These are phyloP conservation scores for Yponomeuta malinellus DNA, from an alignment of 2,888 invertebrate genomes.

Conservation along the genomic window DNA sequence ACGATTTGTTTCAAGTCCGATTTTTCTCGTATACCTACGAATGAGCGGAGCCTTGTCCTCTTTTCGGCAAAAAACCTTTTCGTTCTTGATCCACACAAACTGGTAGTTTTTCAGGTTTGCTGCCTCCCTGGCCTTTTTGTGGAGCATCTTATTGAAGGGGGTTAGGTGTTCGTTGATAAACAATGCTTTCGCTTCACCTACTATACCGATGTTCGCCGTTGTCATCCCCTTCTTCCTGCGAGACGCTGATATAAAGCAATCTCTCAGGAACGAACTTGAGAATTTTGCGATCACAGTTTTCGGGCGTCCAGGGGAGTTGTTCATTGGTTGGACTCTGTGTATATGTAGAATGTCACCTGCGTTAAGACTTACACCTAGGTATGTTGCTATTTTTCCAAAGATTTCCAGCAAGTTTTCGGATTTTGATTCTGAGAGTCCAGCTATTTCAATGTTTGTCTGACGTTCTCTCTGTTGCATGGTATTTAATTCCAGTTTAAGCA, in stretches of 20 bases:
- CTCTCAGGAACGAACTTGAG: background rate
- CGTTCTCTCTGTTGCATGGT: background rate
- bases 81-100: background rate
- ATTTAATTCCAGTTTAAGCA: background rate
- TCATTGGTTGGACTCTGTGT: background rate
- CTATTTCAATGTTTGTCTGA: background rate
- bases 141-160: background rate
- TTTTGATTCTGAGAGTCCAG: background rate
- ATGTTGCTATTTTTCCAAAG: background rate
- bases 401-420: background rate
- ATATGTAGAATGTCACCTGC: background rate
- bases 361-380: background rate
- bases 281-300: background rate
- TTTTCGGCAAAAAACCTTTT: background rate
- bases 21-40: background rate
- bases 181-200: background rate
- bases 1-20: background rate
- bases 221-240: background rate
- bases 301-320: background rate
- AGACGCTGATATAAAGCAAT: background rate
- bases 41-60: background rate
- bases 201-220: background rate
- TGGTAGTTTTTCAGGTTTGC: background rate
- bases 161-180: conserved; percentile 1
- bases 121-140: background rate